These are phyloP conservation scores for Pyrgilauda ruficollis DNA, from an alignment of 2,113 vertebrate genomes.

Conservation along the genomic window DNA sequence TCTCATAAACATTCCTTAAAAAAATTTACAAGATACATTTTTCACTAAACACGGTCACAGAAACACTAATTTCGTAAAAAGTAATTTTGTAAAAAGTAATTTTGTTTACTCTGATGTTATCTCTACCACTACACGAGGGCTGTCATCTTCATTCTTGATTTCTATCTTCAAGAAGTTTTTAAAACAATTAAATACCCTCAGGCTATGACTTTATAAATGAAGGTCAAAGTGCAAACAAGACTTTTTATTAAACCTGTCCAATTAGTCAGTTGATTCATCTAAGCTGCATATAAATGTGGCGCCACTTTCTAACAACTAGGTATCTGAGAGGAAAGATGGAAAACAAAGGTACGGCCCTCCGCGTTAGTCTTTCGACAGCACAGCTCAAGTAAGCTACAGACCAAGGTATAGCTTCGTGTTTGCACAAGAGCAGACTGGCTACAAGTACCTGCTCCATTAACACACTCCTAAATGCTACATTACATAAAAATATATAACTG, in stretches of 20 bases:
- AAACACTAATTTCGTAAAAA: background rate
- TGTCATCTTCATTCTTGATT: background rate
- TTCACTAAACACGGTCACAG: accelerated
- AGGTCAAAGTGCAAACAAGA: background rate
- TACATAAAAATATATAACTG: background rate
- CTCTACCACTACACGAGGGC: background rate
- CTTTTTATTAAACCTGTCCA: background rate
- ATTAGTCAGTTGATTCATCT: background rate
- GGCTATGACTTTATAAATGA: background rate
- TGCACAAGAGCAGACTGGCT: background rate
- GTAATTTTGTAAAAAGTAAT: background rate
- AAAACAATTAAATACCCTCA: background rate
- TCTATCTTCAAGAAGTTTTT: background rate
- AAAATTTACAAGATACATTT: background rate
- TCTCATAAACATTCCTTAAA: background rate
- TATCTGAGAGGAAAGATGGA: background rate
- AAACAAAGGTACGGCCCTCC: background rate
- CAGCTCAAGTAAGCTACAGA: background rate
- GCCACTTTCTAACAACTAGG: background rate
- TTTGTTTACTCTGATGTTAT: slow-evolving; percentile 13
- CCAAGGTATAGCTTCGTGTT: background rate
- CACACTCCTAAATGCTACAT: background rate
- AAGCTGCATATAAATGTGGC: background rate
- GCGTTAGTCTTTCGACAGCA: background rate
- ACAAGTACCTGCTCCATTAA: background rate